Base-by-base conservation (phyloP, 2,113 vertebrate genomes). In the Eulemur macaco region DNA sequence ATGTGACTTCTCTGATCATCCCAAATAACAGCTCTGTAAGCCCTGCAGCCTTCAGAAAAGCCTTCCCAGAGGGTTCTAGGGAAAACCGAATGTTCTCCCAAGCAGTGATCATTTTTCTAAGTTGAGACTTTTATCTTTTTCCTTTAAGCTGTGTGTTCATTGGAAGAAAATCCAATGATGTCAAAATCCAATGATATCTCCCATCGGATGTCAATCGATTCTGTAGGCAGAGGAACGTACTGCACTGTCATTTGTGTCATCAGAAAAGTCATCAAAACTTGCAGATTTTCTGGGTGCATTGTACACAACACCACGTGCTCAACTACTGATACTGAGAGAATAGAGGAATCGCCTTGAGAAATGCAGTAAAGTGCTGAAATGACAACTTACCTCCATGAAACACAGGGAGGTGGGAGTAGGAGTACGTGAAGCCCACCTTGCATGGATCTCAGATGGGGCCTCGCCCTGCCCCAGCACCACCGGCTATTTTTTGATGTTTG, bases 81-180 rank as follows among this genome's bases (percentile, higher is more conserved):
- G 83, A 0, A 27, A 85, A 64, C 7, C 10, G n/a, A 50, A 39
- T 89, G n/a, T 66, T 92, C 84, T 96, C 52, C 9, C 52, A 76
- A 52, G 17, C 66, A 45, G 42, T 11, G 45, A 58, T 81, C n/a
- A 31, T 82, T 96, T 82, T 96, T 93, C 69, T 87, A 45, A 76
- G 25, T 78, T 84, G 82, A 88, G 21, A 77, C 52, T 93, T 91
- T 71, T 60, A 23, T 47, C 71, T 42, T 86, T 94, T 81, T 71
- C 39, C 25, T 81, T 39, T 56, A 60, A 42, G 12, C 20, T 81
- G 8, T 42, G 12, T 23, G 6, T 39, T 86, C 52, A 37, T 11
- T 63, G 29, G 34, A 64, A 93, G 52, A 91, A 76, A 73, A 58
- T 47, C 23, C 0, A 7, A 2, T 3, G 4, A 71, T 18, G 17